Conservation (phyloP, 2,888 invertebrate genomes). For the Dilophus febrilis region DNA sequence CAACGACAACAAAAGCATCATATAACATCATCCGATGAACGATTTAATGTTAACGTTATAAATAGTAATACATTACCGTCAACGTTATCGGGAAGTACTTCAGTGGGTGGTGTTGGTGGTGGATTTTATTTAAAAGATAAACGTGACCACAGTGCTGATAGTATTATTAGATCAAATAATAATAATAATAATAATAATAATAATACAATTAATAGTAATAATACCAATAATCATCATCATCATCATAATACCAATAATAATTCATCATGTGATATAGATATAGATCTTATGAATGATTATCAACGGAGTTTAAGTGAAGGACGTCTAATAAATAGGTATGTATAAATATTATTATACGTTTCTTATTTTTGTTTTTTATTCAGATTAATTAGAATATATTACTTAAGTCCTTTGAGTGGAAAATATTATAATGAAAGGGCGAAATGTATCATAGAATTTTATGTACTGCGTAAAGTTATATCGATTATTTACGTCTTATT, state of each 20-base stretch:
- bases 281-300: conserved; percentile 25
- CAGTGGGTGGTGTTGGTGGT: neutral
- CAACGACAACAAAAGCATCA: conserved; percentile 7
- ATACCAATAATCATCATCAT: neutral
- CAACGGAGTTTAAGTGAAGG: conserved; percentile 29
- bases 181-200: neutral
- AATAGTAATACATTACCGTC: conserved; percentile 1
- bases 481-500: too few relatives aligned
- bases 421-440: too few relatives aligned
- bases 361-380: neutral
- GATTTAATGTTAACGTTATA: neutral
- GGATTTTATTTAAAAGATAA: conserved; percentile 2
- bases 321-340: conserved; percentile 26
- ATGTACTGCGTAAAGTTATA: too few relatives aligned
- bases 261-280: conserved; percentile 7
- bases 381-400: too few relatives aligned
- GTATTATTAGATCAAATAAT: neutral
- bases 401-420: too few relatives aligned
- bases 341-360: conserved; percentile 5
- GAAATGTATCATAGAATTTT: too few relatives aligned
- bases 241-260: neutral
- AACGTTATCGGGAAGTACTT: neutral
- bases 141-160: conserved; percentile 7
- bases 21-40: neutral
- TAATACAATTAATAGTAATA: neutral